Conservation (phyloP, 1,140 invertebrate species). For the Drosophila erecta region DNA sequence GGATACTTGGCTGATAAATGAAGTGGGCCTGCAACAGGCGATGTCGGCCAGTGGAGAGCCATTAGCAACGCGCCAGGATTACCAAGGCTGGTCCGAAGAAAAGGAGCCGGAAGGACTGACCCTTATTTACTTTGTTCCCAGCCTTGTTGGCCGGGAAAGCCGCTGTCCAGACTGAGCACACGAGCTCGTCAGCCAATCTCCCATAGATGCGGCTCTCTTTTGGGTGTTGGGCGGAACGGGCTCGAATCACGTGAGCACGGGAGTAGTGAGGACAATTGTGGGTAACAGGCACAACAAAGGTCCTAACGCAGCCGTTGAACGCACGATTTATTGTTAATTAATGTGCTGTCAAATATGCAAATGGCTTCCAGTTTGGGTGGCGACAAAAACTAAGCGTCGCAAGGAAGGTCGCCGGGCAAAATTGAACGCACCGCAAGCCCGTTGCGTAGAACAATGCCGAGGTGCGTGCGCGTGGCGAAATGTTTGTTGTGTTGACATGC, state of each 20-base stretch:
- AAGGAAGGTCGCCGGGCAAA: constrained; percentile 28
- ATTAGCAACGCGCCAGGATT: constrained; percentile 22
- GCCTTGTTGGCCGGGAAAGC: not conserved
- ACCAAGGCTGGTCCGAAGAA: no score
- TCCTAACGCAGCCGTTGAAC: constrained; percentile 59
- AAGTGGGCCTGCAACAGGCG: constrained; percentile 45
- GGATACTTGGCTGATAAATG: constrained; percentile 65
- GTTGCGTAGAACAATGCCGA: not conserved
- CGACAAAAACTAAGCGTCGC: constrained; percentile 73
- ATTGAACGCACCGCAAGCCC: not conserved
- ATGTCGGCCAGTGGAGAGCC: constrained; percentile 7
- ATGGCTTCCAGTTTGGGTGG: constrained; percentile 34
- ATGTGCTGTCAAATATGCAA: constrained; percentile 72
- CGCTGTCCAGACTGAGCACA: not conserved
- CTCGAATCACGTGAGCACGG: constrained; percentile 31
- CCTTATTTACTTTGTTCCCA: constrained; percentile 30
- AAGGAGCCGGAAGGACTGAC: not conserved
- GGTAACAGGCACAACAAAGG: constrained; percentile 31
- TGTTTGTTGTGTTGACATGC: constrained; percentile 30
- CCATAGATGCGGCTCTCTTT: constrained; percentile 19
- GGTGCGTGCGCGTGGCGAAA: constrained; percentile 33
- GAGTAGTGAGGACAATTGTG: constrained; percentile 49
- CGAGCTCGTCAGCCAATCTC: not conserved
- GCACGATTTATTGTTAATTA: constrained; percentile 71
- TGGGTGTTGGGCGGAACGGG: no score